These are phyloP conservation scores for Pegea sp. DNA, from an alignment of 23 tunicate species.

Conservation along the genomic window DNA sequence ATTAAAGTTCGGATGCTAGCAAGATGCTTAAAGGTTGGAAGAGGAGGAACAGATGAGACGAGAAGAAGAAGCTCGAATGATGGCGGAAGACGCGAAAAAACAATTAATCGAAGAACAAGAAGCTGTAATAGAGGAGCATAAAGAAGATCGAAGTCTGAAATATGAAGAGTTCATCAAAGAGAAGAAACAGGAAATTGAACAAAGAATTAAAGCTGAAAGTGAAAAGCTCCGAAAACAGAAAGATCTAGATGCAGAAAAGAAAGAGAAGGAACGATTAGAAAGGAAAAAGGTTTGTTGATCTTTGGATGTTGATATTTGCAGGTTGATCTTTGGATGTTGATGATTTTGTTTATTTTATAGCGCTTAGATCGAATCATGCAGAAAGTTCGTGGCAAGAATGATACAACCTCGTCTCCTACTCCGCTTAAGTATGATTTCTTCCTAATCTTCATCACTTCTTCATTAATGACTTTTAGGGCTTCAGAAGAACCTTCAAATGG, in stretches of 20 bases:
- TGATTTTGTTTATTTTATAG: neutral
- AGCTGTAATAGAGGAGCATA: neutral
- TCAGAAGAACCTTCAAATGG: no score
- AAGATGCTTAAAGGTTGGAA: constrained; percentile 2
- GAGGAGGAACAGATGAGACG: neutral
- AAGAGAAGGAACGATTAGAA: neutral
- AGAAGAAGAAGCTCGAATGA: neutral
- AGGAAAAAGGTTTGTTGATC: constrained; percentile 1
- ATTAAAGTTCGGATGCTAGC: neutral
- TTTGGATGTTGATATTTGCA: no score
- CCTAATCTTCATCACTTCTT: no score
- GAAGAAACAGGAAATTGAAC: neutral
- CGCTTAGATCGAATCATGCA: neutral
- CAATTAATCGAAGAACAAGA: neutral
- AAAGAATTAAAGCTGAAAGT: neutral
- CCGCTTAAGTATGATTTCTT: no score
- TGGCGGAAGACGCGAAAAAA: neutral
- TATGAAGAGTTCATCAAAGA: neutral
- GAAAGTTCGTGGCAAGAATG: neutral
- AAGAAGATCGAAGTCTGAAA: no score
- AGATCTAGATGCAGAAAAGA: neutral
- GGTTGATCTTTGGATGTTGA: no score
- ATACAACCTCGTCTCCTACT: no score
- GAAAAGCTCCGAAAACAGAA: neutral
- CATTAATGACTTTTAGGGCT: no score